phyloP scores from a whole-genome alignment of 2,888 invertebrate genomes.

The Aromia moschata region DNA sequence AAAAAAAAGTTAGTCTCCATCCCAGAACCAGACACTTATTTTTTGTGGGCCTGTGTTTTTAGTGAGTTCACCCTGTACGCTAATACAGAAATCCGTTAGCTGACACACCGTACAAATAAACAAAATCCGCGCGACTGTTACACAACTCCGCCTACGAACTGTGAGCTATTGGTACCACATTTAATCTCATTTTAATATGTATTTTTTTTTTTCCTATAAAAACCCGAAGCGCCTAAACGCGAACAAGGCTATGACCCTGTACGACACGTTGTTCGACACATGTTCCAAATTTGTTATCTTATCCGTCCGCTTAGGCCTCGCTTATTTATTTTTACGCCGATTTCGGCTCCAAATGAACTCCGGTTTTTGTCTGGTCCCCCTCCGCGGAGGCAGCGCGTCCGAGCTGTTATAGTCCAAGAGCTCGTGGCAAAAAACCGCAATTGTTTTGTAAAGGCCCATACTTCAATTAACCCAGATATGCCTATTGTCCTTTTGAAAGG shows the following conservation, averaged over 20 bases:
- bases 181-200: background rate
- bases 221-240: slow-evolving; percentile 1
- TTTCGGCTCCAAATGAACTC: slow-evolving; percentile 6
- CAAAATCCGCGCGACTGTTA: too few relatives aligned
- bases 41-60: too few relatives aligned
- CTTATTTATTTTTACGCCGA: slow-evolving; percentile 21
- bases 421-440: too few relatives aligned
- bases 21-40: too few relatives aligned
- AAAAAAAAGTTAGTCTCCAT: too few relatives aligned
- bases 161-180: background rate
- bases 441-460: too few relatives aligned
- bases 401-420: background rate
- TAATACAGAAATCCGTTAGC: too few relatives aligned
- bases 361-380: background rate
- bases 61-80: too few relatives aligned
- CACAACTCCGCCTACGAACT: background rate
- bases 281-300: slow-evolving; percentile 17
- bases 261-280: slow-evolving; percentile 9
- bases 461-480: too few relatives aligned
- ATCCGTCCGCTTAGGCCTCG: background rate
- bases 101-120: too few relatives aligned
- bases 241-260: slow-evolving; percentile 11
- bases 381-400: too few relatives aligned
- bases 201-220: background rate
- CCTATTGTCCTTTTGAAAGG: too few relatives aligned